Evolutionary conservation across 2,888 invertebrate genomes (phyloP).

Genomic region (Papilio elwesi): DNA sequence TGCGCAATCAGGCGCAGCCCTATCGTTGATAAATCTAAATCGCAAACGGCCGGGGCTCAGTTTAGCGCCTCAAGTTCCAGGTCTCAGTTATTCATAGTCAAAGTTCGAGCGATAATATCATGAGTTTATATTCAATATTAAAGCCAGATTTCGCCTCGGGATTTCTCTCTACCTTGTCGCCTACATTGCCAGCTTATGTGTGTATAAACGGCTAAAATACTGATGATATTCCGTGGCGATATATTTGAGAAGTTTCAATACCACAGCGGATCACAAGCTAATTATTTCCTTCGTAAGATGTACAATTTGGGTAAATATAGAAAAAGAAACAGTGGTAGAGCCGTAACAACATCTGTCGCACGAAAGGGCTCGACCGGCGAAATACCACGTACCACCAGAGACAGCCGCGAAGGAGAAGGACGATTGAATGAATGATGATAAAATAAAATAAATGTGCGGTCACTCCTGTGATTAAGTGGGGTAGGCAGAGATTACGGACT

Average conservation of each 20-base stretch:
- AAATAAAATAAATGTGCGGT: no score
- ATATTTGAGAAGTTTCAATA: conserved; percentile 20
- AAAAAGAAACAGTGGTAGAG: not conserved
- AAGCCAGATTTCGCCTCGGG: conserved; percentile 46
- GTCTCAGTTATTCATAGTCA: conserved; percentile 49
- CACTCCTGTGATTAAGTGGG: no score
- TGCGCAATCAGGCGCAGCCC: conserved; percentile 40
- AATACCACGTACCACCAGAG: no score
- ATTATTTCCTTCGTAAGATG: not conserved
- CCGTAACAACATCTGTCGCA: no score
- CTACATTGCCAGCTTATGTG: conserved; percentile 18
- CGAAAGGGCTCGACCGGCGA: no score
- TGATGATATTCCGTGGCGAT: conserved; percentile 16
- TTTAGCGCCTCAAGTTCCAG: conserved; percentile 35
- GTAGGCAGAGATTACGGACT: no score
- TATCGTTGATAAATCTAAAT: conserved; percentile 39
- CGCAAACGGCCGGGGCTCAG: conserved; percentile 32
- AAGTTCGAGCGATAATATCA: conserved; percentile 49
- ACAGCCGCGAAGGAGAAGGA: no score
- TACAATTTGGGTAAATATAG: not conserved
- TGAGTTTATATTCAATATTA: conserved; percentile 50
- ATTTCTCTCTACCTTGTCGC: conserved; percentile 22
- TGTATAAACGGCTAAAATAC: conserved; percentile 7
- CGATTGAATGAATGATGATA: no score
- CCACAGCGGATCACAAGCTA: not conserved